Evolutionary conservation across 2,888 invertebrate species (phyloP).

Genomic region (Leptodirus hochenwartii): DNA sequence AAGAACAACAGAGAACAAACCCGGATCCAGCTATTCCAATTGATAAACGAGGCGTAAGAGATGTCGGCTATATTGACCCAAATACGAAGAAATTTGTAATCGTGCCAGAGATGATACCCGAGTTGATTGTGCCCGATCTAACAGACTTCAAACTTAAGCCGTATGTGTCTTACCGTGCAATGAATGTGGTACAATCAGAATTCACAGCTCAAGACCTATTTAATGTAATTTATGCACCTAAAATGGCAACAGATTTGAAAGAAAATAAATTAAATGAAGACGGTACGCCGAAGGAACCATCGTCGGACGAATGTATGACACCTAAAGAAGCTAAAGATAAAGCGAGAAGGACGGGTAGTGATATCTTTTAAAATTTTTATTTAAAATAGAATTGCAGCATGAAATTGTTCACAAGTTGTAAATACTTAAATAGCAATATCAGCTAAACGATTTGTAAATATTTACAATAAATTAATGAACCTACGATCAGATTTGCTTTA

Average conservation of each 20-base stretch:
- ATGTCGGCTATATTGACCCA: conserved; percentile 33
- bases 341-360: conserved; percentile 63
- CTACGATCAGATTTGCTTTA: too few relatives aligned
- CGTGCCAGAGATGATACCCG: conserved; percentile 80
- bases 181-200: conserved; percentile 56
- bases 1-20: conserved; percentile 34
- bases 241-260: conserved; percentile 60
- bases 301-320: conserved; percentile 48
- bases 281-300: conserved; percentile 53
- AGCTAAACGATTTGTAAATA: neutral
- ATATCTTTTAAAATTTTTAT: conserved; percentile 39
- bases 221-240: conserved; percentile 58
- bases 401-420: too few relatives aligned
- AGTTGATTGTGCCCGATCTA: conserved; percentile 82
- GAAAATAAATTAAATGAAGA: conserved; percentile 47
- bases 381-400: too few relatives aligned
- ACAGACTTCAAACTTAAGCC: conserved; percentile 72
- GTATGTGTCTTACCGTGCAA: conserved; percentile 77
- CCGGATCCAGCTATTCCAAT: conserved; percentile 45
- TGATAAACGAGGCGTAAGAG: conserved; percentile 51
- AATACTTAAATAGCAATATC: neutral
- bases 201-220: conserved; percentile 74
- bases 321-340: conserved; percentile 49
- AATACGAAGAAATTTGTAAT: conserved; percentile 35
- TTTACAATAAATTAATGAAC: too few relatives aligned